phyloP scores from a whole-genome alignment of 92 coral and sea anemone genomes.

The Zoanthus gigantus region DNA sequence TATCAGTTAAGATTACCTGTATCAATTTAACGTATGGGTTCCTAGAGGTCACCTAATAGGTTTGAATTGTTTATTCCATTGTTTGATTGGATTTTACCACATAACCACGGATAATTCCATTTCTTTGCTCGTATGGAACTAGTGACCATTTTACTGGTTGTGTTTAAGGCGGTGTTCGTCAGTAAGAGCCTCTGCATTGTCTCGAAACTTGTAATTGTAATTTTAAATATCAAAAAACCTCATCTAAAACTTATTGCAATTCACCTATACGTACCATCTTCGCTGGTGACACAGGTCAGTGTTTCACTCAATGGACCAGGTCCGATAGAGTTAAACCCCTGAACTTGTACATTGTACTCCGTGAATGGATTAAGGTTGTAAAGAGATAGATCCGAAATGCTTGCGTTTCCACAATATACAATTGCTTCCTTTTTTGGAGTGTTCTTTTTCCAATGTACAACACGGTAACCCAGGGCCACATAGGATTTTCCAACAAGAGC shows the following conservation, averaged over 20 bases:
- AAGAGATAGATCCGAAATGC: not conserved
- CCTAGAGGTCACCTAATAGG: no score
- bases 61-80: no score
- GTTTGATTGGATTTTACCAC: not conserved
- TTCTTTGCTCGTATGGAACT: not conserved
- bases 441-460: slow-evolving; percentile 1
- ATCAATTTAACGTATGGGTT: no score
- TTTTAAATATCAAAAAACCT: not conserved
- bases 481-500: not conserved
- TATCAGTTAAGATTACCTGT: no score
- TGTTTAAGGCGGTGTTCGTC: no score
- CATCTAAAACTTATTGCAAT: not conserved
- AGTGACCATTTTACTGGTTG: no score
- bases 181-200: no score
- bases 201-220: not conserved
- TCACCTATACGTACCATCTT: slow-evolving; percentile 11
- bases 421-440: not conserved
- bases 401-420: not conserved
- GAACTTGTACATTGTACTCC: slow-evolving; percentile 20
- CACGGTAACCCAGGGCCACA: slow-evolving; percentile 9
- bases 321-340: slow-evolving; percentile 35
- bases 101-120: slow-evolving; percentile 17
- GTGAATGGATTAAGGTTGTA: slow-evolving; percentile 18
- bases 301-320: slow-evolving; percentile 5
- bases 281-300: not conserved